phyloP scores from a whole-genome alignment of 2,113 vertebrate genomes.

The Cyprinodon brontotheroides region DNA sequence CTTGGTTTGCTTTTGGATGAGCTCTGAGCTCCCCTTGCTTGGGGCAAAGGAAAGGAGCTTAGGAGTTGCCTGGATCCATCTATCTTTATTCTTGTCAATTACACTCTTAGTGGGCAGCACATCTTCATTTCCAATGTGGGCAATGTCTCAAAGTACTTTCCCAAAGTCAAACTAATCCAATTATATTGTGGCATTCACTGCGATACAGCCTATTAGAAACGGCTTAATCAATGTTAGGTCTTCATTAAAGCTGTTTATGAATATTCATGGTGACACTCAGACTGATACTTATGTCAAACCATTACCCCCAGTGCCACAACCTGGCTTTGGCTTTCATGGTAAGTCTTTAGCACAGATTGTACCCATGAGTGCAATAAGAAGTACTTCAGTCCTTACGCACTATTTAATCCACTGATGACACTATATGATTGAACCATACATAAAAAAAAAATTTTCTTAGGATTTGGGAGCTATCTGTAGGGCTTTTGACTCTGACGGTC shows the following conservation, averaged over 20 bases:
- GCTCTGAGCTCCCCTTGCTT: constrained; percentile 47
- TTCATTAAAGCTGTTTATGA: constrained; percentile 73
- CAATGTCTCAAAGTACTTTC: constrained; percentile 71
- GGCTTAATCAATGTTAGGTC: constrained; percentile 74
- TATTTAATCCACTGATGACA: constrained; percentile 32
- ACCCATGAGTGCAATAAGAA: constrained; percentile 40
- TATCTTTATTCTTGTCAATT: constrained; percentile 78
- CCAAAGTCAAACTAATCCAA: constrained; percentile 78
- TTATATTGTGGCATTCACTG: constrained; percentile 64
- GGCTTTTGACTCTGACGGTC: constrained; percentile 29
- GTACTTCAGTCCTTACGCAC: constrained; percentile 29
- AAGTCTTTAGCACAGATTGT: constrained; percentile 38
- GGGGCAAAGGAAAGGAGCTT: constrained; percentile 44
- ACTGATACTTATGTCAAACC: constrained; percentile 46
- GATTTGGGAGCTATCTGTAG: constrained; percentile 14
- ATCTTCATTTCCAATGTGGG: constrained; percentile 72
- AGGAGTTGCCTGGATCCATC: constrained; percentile 60
- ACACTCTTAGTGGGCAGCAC: constrained; percentile 57
- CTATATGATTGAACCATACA: constrained; percentile 28
- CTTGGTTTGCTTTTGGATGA: constrained; percentile 18
- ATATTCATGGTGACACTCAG: constrained; percentile 69
- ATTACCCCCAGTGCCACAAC: constrained; percentile 55
- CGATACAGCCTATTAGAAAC: constrained; percentile 69
- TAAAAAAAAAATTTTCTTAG: constrained; percentile 8
- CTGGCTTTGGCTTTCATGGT: constrained; percentile 48